Percentiles rank a stretch among this genome's conserved stretches.
These are phyloP conservation scores for Solea solea DNA, from an alignment of 2,113 vertebrate genomes.

Conservation along the genomic window DNA sequence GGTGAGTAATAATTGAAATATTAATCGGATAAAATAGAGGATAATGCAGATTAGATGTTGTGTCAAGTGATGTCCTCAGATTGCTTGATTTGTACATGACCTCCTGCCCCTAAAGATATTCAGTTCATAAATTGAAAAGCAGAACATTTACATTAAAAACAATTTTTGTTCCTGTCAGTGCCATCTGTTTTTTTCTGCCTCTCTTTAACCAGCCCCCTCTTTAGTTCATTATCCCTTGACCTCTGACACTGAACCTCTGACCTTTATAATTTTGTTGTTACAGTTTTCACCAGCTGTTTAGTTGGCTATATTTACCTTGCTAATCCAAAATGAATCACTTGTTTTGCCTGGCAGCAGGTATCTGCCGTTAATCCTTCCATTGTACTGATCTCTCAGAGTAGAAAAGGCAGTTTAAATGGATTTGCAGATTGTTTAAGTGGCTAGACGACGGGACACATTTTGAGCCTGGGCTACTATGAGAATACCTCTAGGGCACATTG, in stretches of 20 bases:
- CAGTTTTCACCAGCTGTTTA: constrained; percentile 44
- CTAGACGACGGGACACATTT: constrained; percentile 53
- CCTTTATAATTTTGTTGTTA: constrained; percentile 53
- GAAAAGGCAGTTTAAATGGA: constrained; percentile 11
- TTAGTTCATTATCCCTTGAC: constrained; percentile 30
- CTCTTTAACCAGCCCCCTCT: constrained; percentile 26
- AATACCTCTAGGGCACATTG: constrained; percentile 53
- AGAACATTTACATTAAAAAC: too few relatives aligned
- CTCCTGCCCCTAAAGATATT: too few relatives aligned
- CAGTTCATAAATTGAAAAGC: too few relatives aligned
- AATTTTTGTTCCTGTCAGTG: background rate
- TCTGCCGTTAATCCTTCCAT: background rate
- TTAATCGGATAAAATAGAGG: too few relatives aligned
- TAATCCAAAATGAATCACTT: constrained; percentile 14
- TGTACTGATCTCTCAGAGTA: constrained; percentile 11
- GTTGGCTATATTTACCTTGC: constrained; percentile 47
- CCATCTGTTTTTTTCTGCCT: constrained; percentile 45
- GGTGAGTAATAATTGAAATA: too few relatives aligned
- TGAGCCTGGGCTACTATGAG: constrained; percentile 53
- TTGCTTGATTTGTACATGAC: too few relatives aligned
- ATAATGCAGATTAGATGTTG: too few relatives aligned
- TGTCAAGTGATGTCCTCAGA: too few relatives aligned
- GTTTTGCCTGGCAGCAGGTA: background rate
- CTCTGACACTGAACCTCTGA: constrained; percentile 49
- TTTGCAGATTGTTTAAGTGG: constrained; percentile 62